phyloP scores from a whole-genome alignment of 2,113 vertebrate species.

The Sterna hirundo region DNA sequence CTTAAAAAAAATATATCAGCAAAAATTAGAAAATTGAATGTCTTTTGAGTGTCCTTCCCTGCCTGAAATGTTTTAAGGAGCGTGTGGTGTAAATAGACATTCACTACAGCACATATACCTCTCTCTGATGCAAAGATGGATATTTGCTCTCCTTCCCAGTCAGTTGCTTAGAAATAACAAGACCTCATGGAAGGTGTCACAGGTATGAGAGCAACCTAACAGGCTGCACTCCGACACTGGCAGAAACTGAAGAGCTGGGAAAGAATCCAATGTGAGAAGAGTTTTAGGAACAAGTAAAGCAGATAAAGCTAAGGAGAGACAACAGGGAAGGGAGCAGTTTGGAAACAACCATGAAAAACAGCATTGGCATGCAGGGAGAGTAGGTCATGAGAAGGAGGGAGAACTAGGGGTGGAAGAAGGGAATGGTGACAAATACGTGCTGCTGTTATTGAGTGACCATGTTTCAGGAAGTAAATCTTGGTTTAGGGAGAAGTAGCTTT shows the following conservation, averaged over 20 bases:
- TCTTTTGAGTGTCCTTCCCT: neutral
- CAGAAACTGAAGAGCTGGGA: neutral
- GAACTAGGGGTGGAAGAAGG: neutral
- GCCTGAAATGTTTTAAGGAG: neutral
- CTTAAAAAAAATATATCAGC: rapidly evolving
- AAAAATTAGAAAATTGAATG: neutral
- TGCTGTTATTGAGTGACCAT: neutral
- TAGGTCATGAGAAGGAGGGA: neutral
- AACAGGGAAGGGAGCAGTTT: neutral
- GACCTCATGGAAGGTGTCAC: neutral
- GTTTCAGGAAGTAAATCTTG: neutral
- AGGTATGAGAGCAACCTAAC: neutral
- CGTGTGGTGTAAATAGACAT: neutral
- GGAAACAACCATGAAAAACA: neutral
- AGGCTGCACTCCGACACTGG: neutral
- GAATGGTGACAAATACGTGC: rapidly evolving
- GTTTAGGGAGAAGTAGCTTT: neutral
- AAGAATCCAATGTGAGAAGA: neutral
- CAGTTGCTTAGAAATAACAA: neutral
- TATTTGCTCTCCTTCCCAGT: neutral
- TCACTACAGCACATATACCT: neutral
- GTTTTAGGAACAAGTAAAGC: neutral
- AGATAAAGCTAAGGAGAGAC: neutral
- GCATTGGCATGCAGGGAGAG: rapidly evolving
- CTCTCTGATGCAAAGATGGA: neutral